A percentile compares a stretch with the other conserved stretches of the same genome.
Conservation (phyloP, 2,113 vertebrate species). For the Petrocephalus microphthalmus region DNA sequence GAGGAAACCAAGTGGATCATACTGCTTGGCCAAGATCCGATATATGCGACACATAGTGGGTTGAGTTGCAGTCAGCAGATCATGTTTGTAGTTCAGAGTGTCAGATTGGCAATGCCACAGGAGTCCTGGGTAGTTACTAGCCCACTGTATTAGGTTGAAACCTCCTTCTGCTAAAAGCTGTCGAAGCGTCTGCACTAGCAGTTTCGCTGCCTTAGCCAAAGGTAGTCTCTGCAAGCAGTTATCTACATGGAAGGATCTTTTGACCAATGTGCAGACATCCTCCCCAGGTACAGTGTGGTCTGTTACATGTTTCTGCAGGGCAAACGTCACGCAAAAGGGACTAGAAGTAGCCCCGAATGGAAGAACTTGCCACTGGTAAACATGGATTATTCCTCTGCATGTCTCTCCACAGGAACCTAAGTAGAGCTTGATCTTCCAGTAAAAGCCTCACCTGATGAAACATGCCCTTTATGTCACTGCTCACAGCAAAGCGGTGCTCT, state of each 20-base stretch:
- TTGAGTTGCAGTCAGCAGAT: not conserved
- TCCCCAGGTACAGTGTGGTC: not conserved
- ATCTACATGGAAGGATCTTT: slow-evolving; percentile 26
- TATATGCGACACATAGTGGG: too few species aligned
- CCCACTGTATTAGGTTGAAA: slow-evolving; percentile 27
- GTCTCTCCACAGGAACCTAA: slow-evolving; percentile 20
- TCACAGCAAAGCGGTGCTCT: not conserved
- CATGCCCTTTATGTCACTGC: not conserved
- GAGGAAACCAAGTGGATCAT: too few species aligned
- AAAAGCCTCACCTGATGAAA: slow-evolving; percentile 19
- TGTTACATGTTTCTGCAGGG: not conserved
- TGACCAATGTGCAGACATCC: not conserved
- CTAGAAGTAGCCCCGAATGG: slow-evolving; percentile 22
- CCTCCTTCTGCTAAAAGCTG: not conserved
- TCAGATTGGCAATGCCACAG: not conserved
- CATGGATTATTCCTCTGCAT: not conserved
- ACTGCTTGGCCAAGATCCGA: too few species aligned
- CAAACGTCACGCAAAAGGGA: not conserved
- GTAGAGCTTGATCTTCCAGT: not conserved
- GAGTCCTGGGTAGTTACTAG: slow-evolving; percentile 11
- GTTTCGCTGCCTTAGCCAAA: not conserved
- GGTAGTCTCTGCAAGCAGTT: slow-evolving; percentile 22
- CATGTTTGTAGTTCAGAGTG: not conserved
- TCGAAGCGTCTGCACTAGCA: not conserved
- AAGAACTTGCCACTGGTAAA: not conserved